Evolutionary conservation across 2,888 invertebrate species (phyloP).

Genomic region (Cephus runcator): DNA sequence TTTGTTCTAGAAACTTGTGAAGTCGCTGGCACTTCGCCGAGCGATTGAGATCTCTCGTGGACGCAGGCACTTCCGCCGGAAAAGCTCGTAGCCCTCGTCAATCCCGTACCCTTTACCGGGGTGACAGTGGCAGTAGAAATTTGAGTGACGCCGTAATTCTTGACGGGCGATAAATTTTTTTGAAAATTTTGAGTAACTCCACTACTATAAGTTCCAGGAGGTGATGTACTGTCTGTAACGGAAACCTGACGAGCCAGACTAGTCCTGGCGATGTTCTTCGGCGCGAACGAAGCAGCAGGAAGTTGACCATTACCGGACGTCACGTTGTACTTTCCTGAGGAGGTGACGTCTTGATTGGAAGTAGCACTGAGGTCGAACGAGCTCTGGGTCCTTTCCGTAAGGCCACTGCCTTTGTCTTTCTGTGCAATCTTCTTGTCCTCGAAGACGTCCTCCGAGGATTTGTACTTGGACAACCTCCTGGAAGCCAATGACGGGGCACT

Average conservation of each 20-base stretch:
- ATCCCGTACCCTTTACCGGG: slow-evolving; percentile 19
- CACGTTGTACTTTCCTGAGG: slow-evolving; percentile 14
- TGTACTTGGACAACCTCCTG: slow-evolving; percentile 63
- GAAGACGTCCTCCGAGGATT: slow-evolving; percentile 63
- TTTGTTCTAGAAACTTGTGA: slow-evolving; percentile 51
- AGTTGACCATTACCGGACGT: slow-evolving; percentile 6
- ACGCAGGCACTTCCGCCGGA: slow-evolving; percentile 56
- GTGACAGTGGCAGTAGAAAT: background rate
- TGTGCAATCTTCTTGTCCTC: slow-evolving; percentile 29
- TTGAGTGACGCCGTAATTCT: background rate
- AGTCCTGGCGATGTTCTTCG: background rate
- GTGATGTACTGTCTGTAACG: background rate
- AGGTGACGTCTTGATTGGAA: slow-evolving; percentile 23
- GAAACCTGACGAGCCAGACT: background rate
- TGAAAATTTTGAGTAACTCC: background rate
- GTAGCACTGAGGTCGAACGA: slow-evolving; percentile 45
- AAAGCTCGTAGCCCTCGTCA: slow-evolving; percentile 63
- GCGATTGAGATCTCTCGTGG: slow-evolving; percentile 68
- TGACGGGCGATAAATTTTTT: background rate
- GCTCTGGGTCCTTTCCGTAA: slow-evolving; percentile 51
- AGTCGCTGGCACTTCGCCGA: slow-evolving; percentile 63
- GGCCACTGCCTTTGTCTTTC: slow-evolving; percentile 35
- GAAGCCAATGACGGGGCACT: slow-evolving; percentile 64
- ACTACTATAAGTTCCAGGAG: background rate
- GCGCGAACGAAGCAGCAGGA: slow-evolving; percentile 25